These are phyloP conservation scores for Cyclophora punctaria DNA, from an alignment of 2,888 invertebrate genomes.

Conservation along the genomic window DNA sequence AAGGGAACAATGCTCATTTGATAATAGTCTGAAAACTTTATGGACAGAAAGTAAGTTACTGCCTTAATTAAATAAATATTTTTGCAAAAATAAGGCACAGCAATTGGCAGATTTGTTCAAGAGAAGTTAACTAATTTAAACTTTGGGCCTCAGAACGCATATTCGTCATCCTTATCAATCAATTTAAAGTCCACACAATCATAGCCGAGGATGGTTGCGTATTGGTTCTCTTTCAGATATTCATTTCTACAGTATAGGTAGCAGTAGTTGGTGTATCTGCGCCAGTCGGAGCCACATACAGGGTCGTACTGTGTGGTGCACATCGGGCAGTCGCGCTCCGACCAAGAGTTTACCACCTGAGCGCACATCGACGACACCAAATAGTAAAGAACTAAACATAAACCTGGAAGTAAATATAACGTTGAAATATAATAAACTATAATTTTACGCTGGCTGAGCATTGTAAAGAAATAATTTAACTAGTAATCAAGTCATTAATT, in stretches of 20 bases:
- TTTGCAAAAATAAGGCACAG: too few relatives aligned
- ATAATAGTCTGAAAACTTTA: too few relatives aligned
- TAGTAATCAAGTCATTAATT: too few relatives aligned
- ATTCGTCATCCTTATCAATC: not conserved
- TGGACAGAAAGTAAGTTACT: too few relatives aligned
- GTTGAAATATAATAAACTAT: too few relatives aligned
- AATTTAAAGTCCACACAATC: slow-evolving; percentile 24
- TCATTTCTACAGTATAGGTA: slow-evolving; percentile 24
- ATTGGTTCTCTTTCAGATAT: slow-evolving; percentile 17
- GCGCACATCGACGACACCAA: slow-evolving; percentile 1
- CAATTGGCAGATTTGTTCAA: too few relatives aligned
- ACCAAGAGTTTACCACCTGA: slow-evolving; percentile 15
- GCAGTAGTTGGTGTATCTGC: slow-evolving; percentile 32
- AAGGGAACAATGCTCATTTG: too few relatives aligned
- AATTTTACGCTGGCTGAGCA: too few relatives aligned
- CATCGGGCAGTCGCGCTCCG: slow-evolving; percentile 15
- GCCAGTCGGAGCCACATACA: slow-evolving; percentile 28
- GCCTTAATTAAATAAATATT: too few relatives aligned
- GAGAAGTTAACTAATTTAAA: not conserved
- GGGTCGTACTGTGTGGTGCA: slow-evolving; percentile 40
- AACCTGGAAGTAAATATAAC: too few relatives aligned
- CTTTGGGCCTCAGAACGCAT: too few relatives aligned
- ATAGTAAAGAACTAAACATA: slow-evolving; percentile 1
- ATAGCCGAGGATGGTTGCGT: slow-evolving; percentile 13
- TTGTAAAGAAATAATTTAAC: too few relatives aligned